A percentile compares a stretch with the other conserved stretches of the same genome.
These are phyloP conservation scores for Drosophila pseudoananassae DNA, from an alignment of 1,140 invertebrate species.

Conservation along the genomic window DNA sequence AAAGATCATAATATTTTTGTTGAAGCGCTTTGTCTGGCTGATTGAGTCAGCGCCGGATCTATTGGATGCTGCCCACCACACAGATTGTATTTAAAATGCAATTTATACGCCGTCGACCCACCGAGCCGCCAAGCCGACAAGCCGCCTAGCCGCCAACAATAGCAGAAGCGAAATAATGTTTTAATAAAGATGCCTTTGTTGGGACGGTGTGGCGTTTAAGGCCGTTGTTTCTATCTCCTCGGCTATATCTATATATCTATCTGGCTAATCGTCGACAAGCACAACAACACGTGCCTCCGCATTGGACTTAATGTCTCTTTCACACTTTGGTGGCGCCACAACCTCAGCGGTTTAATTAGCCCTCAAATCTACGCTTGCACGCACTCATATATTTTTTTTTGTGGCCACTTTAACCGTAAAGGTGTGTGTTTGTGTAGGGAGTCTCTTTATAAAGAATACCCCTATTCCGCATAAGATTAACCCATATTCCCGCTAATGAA, in stretches of 20 bases:
- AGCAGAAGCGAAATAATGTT: slow-evolving; percentile 62
- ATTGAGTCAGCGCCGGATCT: slow-evolving; percentile 52
- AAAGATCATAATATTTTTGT: slow-evolving; percentile 73
- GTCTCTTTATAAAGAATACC: background rate
- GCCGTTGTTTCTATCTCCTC: slow-evolving; percentile 39
- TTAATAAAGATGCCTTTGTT: slow-evolving; percentile 67
- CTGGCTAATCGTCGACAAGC: slow-evolving; percentile 59
- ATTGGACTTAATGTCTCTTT: slow-evolving; percentile 43
- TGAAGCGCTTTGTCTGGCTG: slow-evolving; percentile 63
- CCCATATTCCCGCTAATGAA: slow-evolving; percentile 71
- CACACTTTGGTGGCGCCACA: slow-evolving; percentile 45
- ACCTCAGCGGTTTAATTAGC: slow-evolving; percentile 68
- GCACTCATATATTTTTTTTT: slow-evolving; percentile 17
- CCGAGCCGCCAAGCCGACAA: no score
- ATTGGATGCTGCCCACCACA: slow-evolving; percentile 35
- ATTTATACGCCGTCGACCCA: slow-evolving; percentile 52
- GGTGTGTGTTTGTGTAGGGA: slow-evolving; percentile 3
- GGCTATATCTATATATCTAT: slow-evolving; percentile 10
- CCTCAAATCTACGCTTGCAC: slow-evolving; percentile 24
- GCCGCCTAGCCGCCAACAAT: slow-evolving; percentile 40
- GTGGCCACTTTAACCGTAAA: slow-evolving; percentile 1
- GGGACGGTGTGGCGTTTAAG: slow-evolving; percentile 54
- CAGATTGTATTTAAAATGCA: slow-evolving; percentile 71
- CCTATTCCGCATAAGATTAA: slow-evolving; percentile 58
- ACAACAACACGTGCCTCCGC: slow-evolving; percentile 57